Evolutionary conservation across 2,113 vertebrate genomes (phyloP).

Genomic region (Anser cygnoides): DNA sequence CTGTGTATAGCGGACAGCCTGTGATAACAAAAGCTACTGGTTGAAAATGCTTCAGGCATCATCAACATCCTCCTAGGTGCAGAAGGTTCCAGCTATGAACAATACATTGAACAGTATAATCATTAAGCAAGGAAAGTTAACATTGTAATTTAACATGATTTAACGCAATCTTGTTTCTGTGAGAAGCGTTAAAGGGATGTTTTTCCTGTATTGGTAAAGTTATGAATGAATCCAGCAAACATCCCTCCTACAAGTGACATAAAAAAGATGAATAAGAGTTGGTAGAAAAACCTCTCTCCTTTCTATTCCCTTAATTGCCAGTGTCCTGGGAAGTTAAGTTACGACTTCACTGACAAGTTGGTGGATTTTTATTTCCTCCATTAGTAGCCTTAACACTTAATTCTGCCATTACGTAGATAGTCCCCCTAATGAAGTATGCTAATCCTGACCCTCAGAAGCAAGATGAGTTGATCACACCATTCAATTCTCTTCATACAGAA

Average conservation of each 20-base stretch:
- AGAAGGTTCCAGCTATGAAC: not conserved
- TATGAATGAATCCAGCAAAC: not conserved
- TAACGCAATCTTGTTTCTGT: not conserved
- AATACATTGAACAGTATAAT: not conserved
- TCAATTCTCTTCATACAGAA: not conserved
- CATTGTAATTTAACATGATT: not conserved
- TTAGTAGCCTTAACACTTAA: not conserved
- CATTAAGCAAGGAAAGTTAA: not conserved
- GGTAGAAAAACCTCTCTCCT: not conserved
- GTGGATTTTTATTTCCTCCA: not conserved
- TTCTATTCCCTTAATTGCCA: not conserved
- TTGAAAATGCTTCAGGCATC: not conserved
- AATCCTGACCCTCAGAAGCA: not conserved
- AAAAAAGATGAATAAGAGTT: not conserved
- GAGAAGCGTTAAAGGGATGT: not conserved
- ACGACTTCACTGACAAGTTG: not conserved
- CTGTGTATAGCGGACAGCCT: not conserved
- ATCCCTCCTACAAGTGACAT: not conserved
- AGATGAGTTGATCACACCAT: not conserved
- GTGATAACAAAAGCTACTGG: not conserved
- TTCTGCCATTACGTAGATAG: not conserved
- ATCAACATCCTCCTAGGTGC: not conserved
- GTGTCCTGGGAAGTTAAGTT: not conserved
- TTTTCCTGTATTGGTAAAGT: not conserved
- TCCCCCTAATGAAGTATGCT: not conserved